Base-by-base conservation (phyloP, 2,797 vertebrate genomes). In the Takifugu rubripes region DNA sequence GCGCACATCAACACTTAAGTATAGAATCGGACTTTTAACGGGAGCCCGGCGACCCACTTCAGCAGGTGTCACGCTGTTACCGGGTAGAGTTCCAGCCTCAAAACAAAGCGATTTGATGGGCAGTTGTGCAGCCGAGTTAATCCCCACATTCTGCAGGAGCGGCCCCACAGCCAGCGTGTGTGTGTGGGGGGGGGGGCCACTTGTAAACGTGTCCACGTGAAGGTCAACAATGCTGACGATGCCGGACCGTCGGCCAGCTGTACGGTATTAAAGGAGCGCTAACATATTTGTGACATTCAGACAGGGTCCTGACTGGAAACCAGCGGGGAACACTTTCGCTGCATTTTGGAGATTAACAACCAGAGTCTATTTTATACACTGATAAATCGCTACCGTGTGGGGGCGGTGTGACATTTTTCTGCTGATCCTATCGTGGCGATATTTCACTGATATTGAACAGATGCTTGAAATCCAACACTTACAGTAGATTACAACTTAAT, bases 121-220 rank as follows among this genome's bases (percentile, higher is more conserved):
- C n/a, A 27, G 29, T 61, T 57, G 9, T 25, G 40, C 56, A n/a
- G 48, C 0, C 15, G 47, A 51, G 54, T 25, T 70, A 72, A 77
- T 66, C 79, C 65, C 26, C 29, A 16, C 46, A 25, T 72, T 49
- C 36, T 61, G 6, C 46, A n/a, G 40, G 7, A 3, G 24, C 6
- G 44, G 25, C 72, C 66, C 21, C 75, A 73, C 74, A 64, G 70
- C 33, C 54, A 24, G 80, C 75, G 12, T 57, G 62, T 82, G 64
- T 21, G 21, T 21, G 21, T 21, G 21, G 21, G 21, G 21, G 21
- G 17, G 21, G 64, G 60, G 64, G 47, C 53, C 75, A 72, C 72
- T 49, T 29, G 54, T 49, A 46, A 64, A 63, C 54, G 21, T 1
- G 5, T 50, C 44, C 5, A 56, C 15, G 55, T 74, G 68, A 85